A percentile compares a stretch with the other conserved stretches of the same genome.
Conservation (phyloP, 2,797 vertebrate species). For the Pipistrellus kuhlii region DNA sequence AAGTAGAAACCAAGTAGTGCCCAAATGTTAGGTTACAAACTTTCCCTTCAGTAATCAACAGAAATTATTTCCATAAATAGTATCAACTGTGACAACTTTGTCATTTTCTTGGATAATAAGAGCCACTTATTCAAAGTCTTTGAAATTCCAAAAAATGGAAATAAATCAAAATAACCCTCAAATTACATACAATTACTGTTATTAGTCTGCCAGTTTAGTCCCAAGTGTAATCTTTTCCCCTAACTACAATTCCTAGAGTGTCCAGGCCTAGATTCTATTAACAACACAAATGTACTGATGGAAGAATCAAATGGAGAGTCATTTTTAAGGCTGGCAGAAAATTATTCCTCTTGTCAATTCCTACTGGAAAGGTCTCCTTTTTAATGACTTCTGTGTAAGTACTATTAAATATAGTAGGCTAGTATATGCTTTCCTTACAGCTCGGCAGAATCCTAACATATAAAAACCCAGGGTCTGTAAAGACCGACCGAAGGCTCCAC, state of each 20-base stretch:
- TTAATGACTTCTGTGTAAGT: slow-evolving; percentile 37
- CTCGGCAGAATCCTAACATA: slow-evolving; percentile 2
- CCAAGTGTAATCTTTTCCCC: slow-evolving; percentile 44
- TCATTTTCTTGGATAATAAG: slow-evolving; percentile 50
- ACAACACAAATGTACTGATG: slow-evolving; percentile 34
- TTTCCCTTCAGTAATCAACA: slow-evolving; percentile 19
- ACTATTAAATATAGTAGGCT: slow-evolving; percentile 19
- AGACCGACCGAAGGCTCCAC: no score
- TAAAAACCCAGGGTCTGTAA: no score
- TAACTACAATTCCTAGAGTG: slow-evolving; percentile 21
- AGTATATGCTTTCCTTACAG: background rate
- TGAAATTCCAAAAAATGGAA: slow-evolving; percentile 51
- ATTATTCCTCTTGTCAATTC: background rate
- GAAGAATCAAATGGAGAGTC: slow-evolving; percentile 23
- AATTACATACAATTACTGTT: slow-evolving; percentile 8
- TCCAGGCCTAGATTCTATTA: background rate
- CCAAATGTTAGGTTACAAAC: background rate
- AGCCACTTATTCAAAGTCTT: slow-evolving; percentile 55
- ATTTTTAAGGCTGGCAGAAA: slow-evolving; percentile 50
- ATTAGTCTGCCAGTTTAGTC: slow-evolving; percentile 36
- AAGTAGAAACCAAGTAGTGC: slow-evolving; percentile 29
- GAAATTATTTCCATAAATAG: slow-evolving; percentile 22
- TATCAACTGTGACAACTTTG: slow-evolving; percentile 41
- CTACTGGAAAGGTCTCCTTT: slow-evolving; percentile 4
- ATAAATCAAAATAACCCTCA: slow-evolving; percentile 18